Evolutionary conservation across 2,888 invertebrate genomes (phyloP).

Genomic region (Pristionchus entomophagus): DNA sequence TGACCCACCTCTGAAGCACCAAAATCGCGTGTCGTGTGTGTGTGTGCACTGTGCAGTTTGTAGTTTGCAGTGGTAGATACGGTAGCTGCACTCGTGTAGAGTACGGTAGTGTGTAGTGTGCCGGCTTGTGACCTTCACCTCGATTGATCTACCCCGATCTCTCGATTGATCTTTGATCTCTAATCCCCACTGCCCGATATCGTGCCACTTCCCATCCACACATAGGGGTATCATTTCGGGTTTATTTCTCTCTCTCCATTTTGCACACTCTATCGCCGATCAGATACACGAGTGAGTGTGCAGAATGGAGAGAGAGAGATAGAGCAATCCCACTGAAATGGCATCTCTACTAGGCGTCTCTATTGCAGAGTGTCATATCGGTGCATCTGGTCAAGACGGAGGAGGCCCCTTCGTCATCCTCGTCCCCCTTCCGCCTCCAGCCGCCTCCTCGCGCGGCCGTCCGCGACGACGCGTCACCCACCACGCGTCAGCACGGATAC

Average conservation of each 20-base stretch:
- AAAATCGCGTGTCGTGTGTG: neutral
- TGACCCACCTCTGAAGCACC: too few relatives aligned
- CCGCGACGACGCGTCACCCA: neutral
- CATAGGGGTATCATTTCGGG: too few relatives aligned
- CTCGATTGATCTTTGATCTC: slow-evolving; percentile 16
- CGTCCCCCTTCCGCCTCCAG: neutral
- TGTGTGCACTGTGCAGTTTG: neutral
- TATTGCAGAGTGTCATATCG: slow-evolving; percentile 58
- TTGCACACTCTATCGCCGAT: too few relatives aligned
- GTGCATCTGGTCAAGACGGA: slow-evolving; percentile 55
- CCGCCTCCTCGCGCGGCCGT: neutral
- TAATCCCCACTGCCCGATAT: neutral
- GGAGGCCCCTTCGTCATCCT: neutral
- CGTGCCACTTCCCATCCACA: too few relatives aligned
- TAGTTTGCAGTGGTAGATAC: too few relatives aligned
- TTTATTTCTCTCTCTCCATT: too few relatives aligned
- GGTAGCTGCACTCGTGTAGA: neutral
- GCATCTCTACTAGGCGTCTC: neutral
- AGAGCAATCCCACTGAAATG: too few relatives aligned
- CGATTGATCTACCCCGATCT: too few relatives aligned
- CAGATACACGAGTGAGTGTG: too few relatives aligned
- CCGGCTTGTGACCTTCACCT: slow-evolving; percentile 27
- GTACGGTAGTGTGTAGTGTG: neutral
- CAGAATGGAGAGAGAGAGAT: too few relatives aligned
- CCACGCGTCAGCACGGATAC: neutral